phyloP scores from a whole-genome alignment of 2,888 invertebrate species.

The Ochlodes sylvanus region DNA sequence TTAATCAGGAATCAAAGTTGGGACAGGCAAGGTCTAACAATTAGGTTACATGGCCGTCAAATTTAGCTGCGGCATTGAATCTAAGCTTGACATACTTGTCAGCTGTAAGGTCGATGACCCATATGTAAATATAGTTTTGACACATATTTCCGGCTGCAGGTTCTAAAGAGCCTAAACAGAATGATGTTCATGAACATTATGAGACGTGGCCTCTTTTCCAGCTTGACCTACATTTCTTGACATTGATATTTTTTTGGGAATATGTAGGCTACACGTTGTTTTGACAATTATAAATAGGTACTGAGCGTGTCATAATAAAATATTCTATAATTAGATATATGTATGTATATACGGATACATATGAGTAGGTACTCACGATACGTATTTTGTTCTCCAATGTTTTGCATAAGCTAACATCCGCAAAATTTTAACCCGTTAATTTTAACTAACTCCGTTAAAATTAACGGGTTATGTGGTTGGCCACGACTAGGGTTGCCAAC shows the following conservation, averaged over 20 bases:
- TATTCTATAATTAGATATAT: neutral
- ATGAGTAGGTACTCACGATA: too few species aligned
- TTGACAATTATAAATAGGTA: slow-evolving; percentile 3
- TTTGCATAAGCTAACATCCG: too few species aligned
- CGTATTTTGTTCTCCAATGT: too few species aligned
- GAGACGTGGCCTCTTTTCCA: slow-evolving; percentile 8
- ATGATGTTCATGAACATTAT: neutral
- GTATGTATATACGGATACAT: too few species aligned
- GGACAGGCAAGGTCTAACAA: too few species aligned
- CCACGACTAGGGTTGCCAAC: too few species aligned
- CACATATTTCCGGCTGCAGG: neutral
- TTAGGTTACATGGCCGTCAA: neutral
- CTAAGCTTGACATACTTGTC: neutral
- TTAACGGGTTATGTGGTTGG: too few species aligned
- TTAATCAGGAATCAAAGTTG: too few species aligned
- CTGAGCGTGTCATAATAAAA: neutral
- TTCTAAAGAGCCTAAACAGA: neutral
- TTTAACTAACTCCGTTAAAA: too few species aligned
- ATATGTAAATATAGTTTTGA: neutral
- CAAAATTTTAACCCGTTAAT: too few species aligned
- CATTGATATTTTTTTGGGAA: slow-evolving; percentile 12
- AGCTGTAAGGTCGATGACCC: slow-evolving; percentile 6
- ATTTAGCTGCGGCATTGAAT: neutral
- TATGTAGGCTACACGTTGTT: slow-evolving; percentile 13
- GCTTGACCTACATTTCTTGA: slow-evolving; percentile 19